phyloP scores from a whole-genome alignment of 2,113 vertebrate species.

The Cariama cristata region DNA sequence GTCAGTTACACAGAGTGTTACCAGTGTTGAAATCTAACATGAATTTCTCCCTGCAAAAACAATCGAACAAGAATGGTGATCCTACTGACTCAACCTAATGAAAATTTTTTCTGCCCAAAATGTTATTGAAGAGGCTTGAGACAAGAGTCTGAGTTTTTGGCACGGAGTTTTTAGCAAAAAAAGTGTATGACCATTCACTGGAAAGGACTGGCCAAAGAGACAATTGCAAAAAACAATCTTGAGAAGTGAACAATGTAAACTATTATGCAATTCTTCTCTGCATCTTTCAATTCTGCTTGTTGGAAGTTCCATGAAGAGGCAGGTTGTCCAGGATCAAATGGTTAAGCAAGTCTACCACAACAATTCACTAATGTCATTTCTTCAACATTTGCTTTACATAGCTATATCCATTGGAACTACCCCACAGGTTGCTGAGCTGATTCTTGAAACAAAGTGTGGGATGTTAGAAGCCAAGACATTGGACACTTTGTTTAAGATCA shows the following conservation, averaged over 20 bases:
- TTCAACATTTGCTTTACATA: not conserved
- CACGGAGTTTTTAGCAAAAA: not conserved
- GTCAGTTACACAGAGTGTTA: not conserved
- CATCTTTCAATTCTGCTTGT: not conserved
- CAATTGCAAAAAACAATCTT: not conserved
- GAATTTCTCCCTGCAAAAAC: not conserved
- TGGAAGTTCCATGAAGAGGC: not conserved
- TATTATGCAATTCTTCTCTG: not conserved
- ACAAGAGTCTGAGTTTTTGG: not conserved
- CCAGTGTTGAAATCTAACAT: not conserved
- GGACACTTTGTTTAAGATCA: not conserved
- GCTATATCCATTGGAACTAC: not conserved
- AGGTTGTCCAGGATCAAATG: not conserved
- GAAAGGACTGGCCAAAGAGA: not conserved
- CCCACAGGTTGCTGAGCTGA: not conserved
- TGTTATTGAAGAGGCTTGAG: not conserved
- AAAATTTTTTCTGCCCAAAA: not conserved
- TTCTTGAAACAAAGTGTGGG: not conserved
- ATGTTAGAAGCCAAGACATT: not conserved
- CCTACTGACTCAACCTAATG: not conserved
- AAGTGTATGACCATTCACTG: not conserved
- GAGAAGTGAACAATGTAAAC: not conserved
- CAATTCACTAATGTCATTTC: not conserved
- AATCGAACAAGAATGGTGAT: not conserved
- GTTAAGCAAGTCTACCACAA: not conserved